Conservation (phyloP, 2,888 invertebrate species). For the Mythimna impura region DNA sequence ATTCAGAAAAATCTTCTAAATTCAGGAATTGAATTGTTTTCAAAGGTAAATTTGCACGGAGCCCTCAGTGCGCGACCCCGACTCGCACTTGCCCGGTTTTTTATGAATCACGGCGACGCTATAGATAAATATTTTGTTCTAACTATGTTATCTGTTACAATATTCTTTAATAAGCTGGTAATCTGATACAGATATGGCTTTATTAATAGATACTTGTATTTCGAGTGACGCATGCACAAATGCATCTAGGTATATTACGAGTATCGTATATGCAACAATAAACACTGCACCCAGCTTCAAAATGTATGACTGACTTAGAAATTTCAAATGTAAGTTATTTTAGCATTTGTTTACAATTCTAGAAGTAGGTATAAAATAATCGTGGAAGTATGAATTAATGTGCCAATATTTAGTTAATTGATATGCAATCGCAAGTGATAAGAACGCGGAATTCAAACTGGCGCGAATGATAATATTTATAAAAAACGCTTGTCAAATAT, state of each 20-base stretch:
- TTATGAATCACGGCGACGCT: constrained; percentile 31
- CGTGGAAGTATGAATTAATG: constrained; percentile 5
- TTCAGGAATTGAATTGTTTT: too few relatives aligned
- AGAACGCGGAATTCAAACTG: constrained; percentile 28
- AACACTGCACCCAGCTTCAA: constrained; percentile 38
- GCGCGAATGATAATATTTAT: constrained; percentile 8
- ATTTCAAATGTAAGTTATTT: constrained; percentile 15
- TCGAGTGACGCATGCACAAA: constrained; percentile 12
- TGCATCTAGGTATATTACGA: constrained; percentile 13
- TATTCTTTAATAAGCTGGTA: constrained; percentile 30
- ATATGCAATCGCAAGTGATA: constrained; percentile 39
- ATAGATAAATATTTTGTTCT: constrained; percentile 18
- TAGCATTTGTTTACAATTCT: constrained; percentile 26
- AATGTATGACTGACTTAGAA: constrained; percentile 39
- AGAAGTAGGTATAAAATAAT: constrained; percentile 11
- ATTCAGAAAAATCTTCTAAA: too few relatives aligned
- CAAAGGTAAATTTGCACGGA: too few relatives aligned
- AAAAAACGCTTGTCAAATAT: constrained; percentile 2
- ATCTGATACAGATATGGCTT: constrained; percentile 42
- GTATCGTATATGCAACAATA: constrained; percentile 31
- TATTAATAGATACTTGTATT: constrained; percentile 36
- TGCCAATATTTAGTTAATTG: constrained; percentile 36
- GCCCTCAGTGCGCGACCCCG: too few relatives aligned
- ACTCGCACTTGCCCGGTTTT: not conserved
- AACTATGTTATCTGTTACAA: constrained; percentile 32